Conservation (phyloP, 1,140 invertebrate species). For the Ceratina calcarata region DNA sequence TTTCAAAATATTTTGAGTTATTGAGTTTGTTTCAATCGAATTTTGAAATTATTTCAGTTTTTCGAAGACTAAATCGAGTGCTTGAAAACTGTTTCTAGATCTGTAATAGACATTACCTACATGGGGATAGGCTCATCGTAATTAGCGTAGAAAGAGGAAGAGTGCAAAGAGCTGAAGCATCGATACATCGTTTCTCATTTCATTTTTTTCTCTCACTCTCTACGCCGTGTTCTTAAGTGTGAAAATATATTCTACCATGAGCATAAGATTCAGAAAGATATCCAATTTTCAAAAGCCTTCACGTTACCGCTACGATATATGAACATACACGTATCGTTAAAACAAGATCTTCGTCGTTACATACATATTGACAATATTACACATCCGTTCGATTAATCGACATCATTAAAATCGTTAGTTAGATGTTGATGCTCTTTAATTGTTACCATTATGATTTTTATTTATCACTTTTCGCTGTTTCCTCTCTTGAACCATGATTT, state of each 20-base stretch:
- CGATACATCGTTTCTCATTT: slow-evolving; percentile 2
- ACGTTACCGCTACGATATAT: slow-evolving; percentile 13
- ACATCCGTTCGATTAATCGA: slow-evolving; percentile 28
- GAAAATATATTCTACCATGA: slow-evolving; percentile 50
- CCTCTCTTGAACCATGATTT: background rate
- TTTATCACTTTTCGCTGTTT: background rate
- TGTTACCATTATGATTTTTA: background rate
- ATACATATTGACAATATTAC: slow-evolving; percentile 54
- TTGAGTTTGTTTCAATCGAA: no score
- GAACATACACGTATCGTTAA: slow-evolving; percentile 22
- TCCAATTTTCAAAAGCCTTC: slow-evolving; percentile 31
- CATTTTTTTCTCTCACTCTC: slow-evolving; percentile 2
- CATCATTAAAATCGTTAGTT: slow-evolving; percentile 22
- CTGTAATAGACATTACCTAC: no score
- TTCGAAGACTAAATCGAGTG: no score
- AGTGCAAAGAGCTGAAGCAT: slow-evolving; percentile 42
- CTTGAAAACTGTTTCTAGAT: no score
- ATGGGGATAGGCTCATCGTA: no score
- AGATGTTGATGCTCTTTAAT: slow-evolving; percentile 6
- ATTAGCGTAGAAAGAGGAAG: background rate
- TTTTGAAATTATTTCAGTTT: no score
- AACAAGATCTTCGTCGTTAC: slow-evolving; percentile 39
- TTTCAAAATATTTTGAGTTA: no score
- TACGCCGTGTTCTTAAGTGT: slow-evolving; percentile 31
- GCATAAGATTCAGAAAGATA: slow-evolving; percentile 45